phyloP scores from a whole-genome alignment of 2,113 vertebrate species.

The Spermophilus dauricus region DNA sequence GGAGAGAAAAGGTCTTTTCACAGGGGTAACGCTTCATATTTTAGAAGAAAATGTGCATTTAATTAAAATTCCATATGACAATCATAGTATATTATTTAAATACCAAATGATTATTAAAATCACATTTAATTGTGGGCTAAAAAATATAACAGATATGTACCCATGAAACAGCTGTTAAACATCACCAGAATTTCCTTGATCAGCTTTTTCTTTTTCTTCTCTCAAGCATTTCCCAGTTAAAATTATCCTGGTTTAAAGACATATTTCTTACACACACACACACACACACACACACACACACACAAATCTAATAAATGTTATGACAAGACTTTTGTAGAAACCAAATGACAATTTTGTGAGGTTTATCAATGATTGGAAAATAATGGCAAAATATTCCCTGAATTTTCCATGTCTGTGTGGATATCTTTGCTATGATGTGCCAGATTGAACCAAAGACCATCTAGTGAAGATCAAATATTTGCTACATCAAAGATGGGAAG shows the following conservation, averaged over 20 bases:
- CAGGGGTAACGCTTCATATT: constrained; percentile 73
- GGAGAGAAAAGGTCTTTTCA: constrained; percentile 74
- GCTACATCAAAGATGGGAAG: not conserved
- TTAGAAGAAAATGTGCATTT: constrained; percentile 82
- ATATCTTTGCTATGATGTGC: not conserved
- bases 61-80: constrained; percentile 83
- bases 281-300: not conserved
- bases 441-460: not conserved
- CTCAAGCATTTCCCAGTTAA: constrained; percentile 74
- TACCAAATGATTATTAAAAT: constrained; percentile 80
- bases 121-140: constrained; percentile 80
- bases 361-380: constrained; percentile 27
- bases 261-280: constrained; percentile 8
- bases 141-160: constrained; percentile 76
- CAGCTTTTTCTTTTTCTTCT: constrained; percentile 63
- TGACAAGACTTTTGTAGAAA: constrained; percentile 37
- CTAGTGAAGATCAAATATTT: not conserved
- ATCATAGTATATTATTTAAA: constrained; percentile 81
- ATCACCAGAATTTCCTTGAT: constrained; percentile 75
- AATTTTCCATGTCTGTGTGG: not conserved
- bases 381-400: not conserved
- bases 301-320: not conserved
- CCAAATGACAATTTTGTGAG: not conserved
- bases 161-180: constrained; percentile 75
- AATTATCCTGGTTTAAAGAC: constrained; percentile 37